These are phyloP conservation scores for Autographa pulchrina DNA, from an alignment of 2,888 invertebrate genomes.

Conservation along the genomic window DNA sequence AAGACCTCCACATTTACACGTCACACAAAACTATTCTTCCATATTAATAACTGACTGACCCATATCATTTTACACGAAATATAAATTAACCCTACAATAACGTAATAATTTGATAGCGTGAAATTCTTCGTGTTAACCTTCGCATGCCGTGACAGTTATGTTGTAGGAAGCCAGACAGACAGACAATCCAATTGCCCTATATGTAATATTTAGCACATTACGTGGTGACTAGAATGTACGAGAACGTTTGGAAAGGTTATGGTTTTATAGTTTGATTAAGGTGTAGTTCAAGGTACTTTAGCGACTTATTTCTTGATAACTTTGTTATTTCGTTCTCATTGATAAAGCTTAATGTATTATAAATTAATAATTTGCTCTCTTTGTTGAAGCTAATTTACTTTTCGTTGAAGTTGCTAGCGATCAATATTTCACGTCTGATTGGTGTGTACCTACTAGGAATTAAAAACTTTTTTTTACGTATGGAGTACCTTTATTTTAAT, in stretches of 20 bases:
- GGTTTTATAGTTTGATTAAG: slow-evolving; percentile 17
- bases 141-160: slow-evolving; percentile 34
- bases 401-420: too few species aligned
- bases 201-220: slow-evolving; percentile 66
- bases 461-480: too few species aligned
- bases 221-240: slow-evolving; percentile 52
- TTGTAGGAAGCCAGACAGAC: slow-evolving; percentile 62
- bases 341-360: too few species aligned
- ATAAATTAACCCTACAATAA: slow-evolving; percentile 13
- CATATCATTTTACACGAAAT: background rate
- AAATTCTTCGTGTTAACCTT: slow-evolving; percentile 43
- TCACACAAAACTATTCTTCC: too few species aligned
- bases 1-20: too few species aligned
- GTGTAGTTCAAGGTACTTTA: background rate
- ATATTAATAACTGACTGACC: background rate
- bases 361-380: too few species aligned
- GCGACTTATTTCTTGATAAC: too few species aligned
- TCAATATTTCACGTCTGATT: too few species aligned
- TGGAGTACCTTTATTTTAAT: too few species aligned
- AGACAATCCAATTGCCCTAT: slow-evolving; percentile 72
- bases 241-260: slow-evolving; percentile 23
- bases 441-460: too few species aligned
- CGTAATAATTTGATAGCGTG: background rate
- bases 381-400: too few species aligned
- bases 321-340: too few species aligned